Evolutionary conservation across 2,888 invertebrate species (phyloP), one percentile per base, ranked within the genome.

Genomic region (Hirtodrosophila alboralis): DNA sequence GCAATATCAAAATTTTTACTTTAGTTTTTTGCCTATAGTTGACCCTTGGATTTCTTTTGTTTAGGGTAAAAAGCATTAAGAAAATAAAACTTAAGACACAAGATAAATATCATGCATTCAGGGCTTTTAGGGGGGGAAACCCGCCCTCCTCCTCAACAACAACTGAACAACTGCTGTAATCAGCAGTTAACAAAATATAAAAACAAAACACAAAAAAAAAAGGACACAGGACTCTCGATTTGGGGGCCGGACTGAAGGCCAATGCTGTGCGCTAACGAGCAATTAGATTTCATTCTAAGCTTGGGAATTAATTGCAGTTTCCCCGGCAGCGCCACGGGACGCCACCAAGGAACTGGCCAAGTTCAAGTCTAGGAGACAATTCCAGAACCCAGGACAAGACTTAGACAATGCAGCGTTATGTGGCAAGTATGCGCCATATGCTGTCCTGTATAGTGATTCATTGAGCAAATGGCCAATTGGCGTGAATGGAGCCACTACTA

Each of bases 231-330:
- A 61, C 52, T 64, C 53, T 40, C 33, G 45, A 43, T 27, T 14
- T 14, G 44, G 30, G 38, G 41, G 43, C 40, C 13, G 44, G 40
- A 38, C 44, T 36, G 40, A 28, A 41, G 79, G 63, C 57, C 72
- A 59, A 61, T 64, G 53, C 80, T 70, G 85, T 80, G 74, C 79
- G 86, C 88, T 88, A 88, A 88, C 89, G 89, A 87, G 89, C 88
- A 88, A 88, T 88, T 88, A 89, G 89, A 88, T 88, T 88, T 89
- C 89, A 88, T 88, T 88, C 87, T 85, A 80, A 87, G 76, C 84
- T 79, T 72, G 88, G 89, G 89, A 89, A 89, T 89, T 89, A 88
- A 88, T 88, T 89, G 88, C 78, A 75, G 73, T 73, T 79, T 77
- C 63, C 74, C 54, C 53, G 72, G 30, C 16, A 66, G 64, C 47